Evolutionary conservation across 1,140 invertebrate genomes (phyloP).

Genomic region (Leptopilina clavipes): DNA sequence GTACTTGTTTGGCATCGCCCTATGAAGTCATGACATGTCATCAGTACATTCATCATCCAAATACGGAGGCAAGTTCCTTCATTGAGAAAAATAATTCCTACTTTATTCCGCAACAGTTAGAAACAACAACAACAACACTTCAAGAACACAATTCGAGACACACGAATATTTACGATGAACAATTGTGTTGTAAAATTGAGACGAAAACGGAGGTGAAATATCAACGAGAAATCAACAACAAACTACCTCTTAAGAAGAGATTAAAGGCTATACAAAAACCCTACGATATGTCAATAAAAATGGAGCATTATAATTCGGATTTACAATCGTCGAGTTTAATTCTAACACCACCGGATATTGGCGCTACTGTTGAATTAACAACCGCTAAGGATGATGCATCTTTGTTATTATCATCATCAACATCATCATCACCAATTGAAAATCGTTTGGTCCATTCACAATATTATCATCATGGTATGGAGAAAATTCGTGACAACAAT

Average conservation of each 20-base stretch:
- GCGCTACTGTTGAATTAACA: slow-evolving; percentile 23
- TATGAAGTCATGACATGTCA: slow-evolving; percentile 66
- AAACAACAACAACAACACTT: slow-evolving; percentile 61
- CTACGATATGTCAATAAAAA: slow-evolving; percentile 54
- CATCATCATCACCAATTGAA: slow-evolving; percentile 23
- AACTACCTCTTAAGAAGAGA: slow-evolving; percentile 69
- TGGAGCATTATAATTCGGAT: slow-evolving; percentile 55
- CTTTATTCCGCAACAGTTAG: too few species aligned
- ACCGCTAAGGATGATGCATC: slow-evolving; percentile 51
- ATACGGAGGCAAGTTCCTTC: slow-evolving; percentile 57
- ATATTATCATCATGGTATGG: slow-evolving; percentile 24
- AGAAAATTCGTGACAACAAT: slow-evolving; percentile 41
- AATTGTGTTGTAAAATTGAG: slow-evolving; percentile 62
- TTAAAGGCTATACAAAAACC: slow-evolving; percentile 61
- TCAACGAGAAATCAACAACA: slow-evolving; percentile 53
- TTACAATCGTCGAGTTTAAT: neutral
- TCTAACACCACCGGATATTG: slow-evolving; percentile 30
- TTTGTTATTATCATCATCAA: slow-evolving; percentile 22
- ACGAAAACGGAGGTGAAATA: slow-evolving; percentile 52
- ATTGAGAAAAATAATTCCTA: slow-evolving; percentile 63
- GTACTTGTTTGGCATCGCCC: slow-evolving; percentile 60
- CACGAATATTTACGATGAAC: slow-evolving; percentile 61
- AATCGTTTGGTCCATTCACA: slow-evolving; percentile 24
- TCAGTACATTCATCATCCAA: slow-evolving; percentile 63
- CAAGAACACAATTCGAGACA: slow-evolving; percentile 62